Evolutionary conservation across 2,113 vertebrate species (phyloP), one percentile per base, ranked within the genome.

Genomic region (Suncus etruscus): DNA sequence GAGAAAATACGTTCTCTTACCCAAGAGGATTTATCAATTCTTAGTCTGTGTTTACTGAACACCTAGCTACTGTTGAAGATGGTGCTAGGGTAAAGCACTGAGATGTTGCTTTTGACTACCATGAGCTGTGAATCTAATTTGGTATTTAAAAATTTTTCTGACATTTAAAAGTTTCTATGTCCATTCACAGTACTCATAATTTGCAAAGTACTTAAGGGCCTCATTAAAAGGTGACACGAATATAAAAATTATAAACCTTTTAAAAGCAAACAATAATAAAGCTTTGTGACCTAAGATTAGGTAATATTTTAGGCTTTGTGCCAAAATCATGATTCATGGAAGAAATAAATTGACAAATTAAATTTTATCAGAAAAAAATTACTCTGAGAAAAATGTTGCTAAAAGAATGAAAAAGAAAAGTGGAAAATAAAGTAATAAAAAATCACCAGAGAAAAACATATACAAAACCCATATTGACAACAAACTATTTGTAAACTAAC

Each of bases 81-180:
- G 10, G n/a, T 11, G 31, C 4, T 1, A 68, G 20, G 39, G 32
- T 1, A 45, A 80, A 70, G 58, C 54, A 69, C 47, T 78, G 31
- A 73, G 77, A 86, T 47, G 15, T 0, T 70, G 80, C 6, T n/a
- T 88, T 89, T 83, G 48, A 66, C 54, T 65, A 72, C 32, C 70
- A n/a, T 31, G 54, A 86, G 27, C 50, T 47, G 48, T 88, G 78
- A 74, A 72, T 87, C 24, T 15, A 92, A 63, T 4, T 48, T 32
- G 50, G 51, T 48, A 90, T 88, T 78, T 58, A 87, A 85, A 91
- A 65, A 31, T 50, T 81, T 91, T 20, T 54, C 47, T 83, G 91
- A 51, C 20, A 54, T 22, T 22, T 69, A 74, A 80, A 68, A 39
- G 77, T 77, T 93, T 83, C 31, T 50, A 39, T 74, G 72, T 82